These are phyloP conservation scores for Mesorhabditis belari DNA, from an alignment of 2,888 invertebrate species.

Conservation along the genomic window DNA sequence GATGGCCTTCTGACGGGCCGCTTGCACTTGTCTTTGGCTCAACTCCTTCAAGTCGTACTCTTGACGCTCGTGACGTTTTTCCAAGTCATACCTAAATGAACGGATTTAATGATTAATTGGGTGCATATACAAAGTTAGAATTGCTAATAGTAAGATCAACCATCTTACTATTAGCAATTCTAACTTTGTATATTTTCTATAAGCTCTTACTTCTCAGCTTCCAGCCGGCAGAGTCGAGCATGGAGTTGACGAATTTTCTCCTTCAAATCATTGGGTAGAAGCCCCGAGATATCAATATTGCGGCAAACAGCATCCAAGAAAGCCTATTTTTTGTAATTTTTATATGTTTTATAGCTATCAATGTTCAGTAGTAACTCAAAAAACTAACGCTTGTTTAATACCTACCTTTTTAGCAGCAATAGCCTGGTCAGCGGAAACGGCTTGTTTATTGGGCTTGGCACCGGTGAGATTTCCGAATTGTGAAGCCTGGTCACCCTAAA, in stretches of 20 bases:
- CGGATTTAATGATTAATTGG: not conserved
- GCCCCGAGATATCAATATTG: constrained; percentile 43
- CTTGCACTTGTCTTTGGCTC: constrained; percentile 51
- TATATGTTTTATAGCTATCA: too few species aligned
- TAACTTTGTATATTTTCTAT: too few species aligned
- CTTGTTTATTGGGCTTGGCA: not conserved
- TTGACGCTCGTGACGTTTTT: constrained; percentile 52
- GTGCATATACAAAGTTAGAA: not conserved
- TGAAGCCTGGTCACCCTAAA: constrained; percentile 27
- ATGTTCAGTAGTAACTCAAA: too few species aligned
- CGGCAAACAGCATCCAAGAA: constrained; percentile 48
- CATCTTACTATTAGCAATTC: too few species aligned
- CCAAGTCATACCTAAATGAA: constrained; percentile 45
- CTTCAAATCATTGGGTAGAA: constrained; percentile 51
- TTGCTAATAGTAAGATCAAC: not conserved
- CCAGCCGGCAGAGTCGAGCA: constrained; percentile 48
- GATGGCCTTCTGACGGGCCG: constrained; percentile 51
- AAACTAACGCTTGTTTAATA: too few species aligned
- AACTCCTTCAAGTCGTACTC: constrained; percentile 53
- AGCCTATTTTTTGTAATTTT: too few species aligned
- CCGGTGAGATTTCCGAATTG: constrained; percentile 38
- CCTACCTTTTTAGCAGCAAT: constrained; percentile 51
- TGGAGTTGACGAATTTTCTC: constrained; percentile 51
- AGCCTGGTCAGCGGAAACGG: constrained; percentile 36
- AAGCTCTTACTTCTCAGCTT: constrained; percentile 41